phyloP scores from a whole-genome alignment of 2,888 invertebrate genomes.

The Chloroclysta siterata region DNA sequence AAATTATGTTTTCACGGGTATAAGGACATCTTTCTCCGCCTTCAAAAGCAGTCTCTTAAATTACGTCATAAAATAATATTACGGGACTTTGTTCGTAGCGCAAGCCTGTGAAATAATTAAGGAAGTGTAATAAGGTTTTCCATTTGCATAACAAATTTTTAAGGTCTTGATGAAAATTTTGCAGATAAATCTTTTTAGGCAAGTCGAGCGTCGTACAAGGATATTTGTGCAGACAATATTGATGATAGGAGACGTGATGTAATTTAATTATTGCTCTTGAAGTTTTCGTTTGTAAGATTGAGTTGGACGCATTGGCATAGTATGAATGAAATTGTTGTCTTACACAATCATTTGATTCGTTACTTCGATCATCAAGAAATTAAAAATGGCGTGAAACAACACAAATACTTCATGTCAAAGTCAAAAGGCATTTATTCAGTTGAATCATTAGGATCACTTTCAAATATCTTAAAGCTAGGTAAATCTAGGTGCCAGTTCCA shows the following conservation, averaged over 20 bases:
- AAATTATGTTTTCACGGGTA: conserved; percentile 53
- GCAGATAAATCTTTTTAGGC: conserved; percentile 66
- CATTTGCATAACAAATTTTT: conserved; percentile 77
- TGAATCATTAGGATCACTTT: too few relatives aligned
- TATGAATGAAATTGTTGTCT: too few relatives aligned
- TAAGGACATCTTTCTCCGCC: conserved; percentile 58
- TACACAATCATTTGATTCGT: too few relatives aligned
- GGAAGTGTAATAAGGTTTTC: conserved; percentile 76
- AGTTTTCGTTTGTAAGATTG: too few relatives aligned
- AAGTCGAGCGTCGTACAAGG: conserved; percentile 54
- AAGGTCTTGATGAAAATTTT: conserved; percentile 60
- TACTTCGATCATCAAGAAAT: too few relatives aligned
- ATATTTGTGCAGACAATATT: conserved; percentile 45
- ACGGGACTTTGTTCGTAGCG: conserved; percentile 65
- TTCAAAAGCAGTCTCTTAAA: conserved; percentile 69
- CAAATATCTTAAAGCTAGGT: too few relatives aligned
- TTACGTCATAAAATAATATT: conserved; percentile 72
- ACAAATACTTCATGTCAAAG: too few relatives aligned
- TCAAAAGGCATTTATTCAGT: too few relatives aligned
- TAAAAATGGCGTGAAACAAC: too few relatives aligned
- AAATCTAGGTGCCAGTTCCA: too few relatives aligned
- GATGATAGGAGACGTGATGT: not conserved
- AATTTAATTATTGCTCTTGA: too few relatives aligned
- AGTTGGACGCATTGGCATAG: too few relatives aligned
- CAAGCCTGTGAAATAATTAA: conserved; percentile 76